Conservation (phyloP, 2,113 vertebrate genomes). For the Tangachromis dhanisi region DNA sequence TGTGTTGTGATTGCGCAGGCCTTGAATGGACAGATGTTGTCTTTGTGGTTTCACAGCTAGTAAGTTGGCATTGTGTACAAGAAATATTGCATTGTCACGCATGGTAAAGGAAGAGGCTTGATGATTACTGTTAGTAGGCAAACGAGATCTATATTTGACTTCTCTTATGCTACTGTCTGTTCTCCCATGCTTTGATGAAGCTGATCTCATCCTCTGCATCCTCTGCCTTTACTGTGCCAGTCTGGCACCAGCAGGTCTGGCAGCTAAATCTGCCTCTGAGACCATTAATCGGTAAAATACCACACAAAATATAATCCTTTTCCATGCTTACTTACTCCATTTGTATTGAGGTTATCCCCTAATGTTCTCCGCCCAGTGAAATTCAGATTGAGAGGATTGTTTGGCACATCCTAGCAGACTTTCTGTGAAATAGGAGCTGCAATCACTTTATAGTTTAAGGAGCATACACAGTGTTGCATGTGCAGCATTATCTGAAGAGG, state of each 20-base stretch:
- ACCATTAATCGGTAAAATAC: slow-evolving; percentile 34
- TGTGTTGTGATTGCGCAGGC: slow-evolving; percentile 53
- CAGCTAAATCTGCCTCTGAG: slow-evolving; percentile 1
- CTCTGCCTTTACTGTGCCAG: background rate
- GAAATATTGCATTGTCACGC: background rate
- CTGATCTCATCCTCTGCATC: background rate
- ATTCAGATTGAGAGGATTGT: slow-evolving; percentile 13
- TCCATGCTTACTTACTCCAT: slow-evolving; percentile 9
- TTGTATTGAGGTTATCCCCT: slow-evolving; percentile 28
- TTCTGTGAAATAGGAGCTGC: background rate
- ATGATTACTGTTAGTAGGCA: background rate
- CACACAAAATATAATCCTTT: slow-evolving; percentile 47
- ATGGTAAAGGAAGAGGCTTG: background rate
- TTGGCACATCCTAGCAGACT: background rate
- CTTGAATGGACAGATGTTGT: slow-evolving; percentile 46
- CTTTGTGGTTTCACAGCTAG: slow-evolving; percentile 30
- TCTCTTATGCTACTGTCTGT: background rate
- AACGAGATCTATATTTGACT: background rate
- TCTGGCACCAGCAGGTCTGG: slow-evolving; percentile 24
- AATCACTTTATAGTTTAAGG: background rate
- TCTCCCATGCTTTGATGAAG: background rate
- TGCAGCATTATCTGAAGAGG: background rate
- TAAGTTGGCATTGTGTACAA: background rate
- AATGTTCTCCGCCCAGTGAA: slow-evolving; percentile 10
- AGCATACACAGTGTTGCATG: background rate